Percentiles rank a stretch among this genome's conserved stretches.
These are phyloP conservation scores for Cephalopterus ornatus DNA, from an alignment of 2,113 vertebrate species.

Conservation along the genomic window DNA sequence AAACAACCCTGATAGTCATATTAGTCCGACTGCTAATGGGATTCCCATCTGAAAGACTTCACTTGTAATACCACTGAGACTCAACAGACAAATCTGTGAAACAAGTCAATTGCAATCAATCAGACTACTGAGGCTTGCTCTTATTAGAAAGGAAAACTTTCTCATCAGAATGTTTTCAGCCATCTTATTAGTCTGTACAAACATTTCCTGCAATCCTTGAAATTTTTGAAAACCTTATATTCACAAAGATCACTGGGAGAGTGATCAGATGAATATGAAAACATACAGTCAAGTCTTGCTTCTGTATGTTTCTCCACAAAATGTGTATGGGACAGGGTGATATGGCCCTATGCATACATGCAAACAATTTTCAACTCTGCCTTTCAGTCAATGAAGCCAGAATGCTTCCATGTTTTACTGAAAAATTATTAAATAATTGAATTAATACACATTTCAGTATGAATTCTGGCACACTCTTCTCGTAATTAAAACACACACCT, in stretches of 20 bases:
- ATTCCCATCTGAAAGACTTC: background rate
- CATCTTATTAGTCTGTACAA: background rate
- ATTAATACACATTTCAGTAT: background rate
- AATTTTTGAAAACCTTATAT: background rate
- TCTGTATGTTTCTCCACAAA: background rate
- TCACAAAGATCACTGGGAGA: background rate
- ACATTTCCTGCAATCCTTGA: background rate
- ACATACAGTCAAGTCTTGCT: background rate
- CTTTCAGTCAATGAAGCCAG: background rate
- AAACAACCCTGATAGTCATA: fast-evolving
- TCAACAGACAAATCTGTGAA: background rate
- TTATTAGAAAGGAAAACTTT: background rate
- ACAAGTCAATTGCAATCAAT: background rate
- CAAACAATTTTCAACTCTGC: background rate
- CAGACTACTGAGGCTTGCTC: background rate
- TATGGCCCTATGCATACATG: background rate
- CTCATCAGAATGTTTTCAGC: background rate
- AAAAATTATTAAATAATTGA: background rate
- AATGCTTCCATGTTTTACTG: background rate
- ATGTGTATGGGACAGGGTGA: background rate
- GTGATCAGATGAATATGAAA: background rate
- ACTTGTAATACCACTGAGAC: background rate
- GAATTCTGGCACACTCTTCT: background rate
- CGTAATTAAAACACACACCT: background rate
- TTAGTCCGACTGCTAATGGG: background rate